Evolutionary conservation across 2,888 invertebrate genomes (phyloP), one percentile per base, ranked within the genome.

Genomic region (Syrista parreyssii): DNA sequence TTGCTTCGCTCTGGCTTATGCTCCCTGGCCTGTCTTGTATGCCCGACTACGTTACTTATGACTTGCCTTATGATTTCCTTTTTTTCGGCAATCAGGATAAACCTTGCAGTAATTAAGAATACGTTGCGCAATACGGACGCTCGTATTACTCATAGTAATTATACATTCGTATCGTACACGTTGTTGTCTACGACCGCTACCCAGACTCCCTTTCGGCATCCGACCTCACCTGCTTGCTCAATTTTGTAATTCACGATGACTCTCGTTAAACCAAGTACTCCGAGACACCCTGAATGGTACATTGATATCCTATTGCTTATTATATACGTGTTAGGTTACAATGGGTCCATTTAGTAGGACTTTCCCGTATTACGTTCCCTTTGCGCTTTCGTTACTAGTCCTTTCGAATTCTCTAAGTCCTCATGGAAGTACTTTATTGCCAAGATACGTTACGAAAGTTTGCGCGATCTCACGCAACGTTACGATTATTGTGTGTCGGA

Each of bases 51-150:
- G 15, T 55, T 23, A 55, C 23, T n/a, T n/a, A n/a, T n/a, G n/a
- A 36, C 4, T 23, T 55, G 55, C 9, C 23, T 55, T 55, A 74
- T 77, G 74, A 74, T 77, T 77, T 75, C 69, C 36, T 77, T 77
- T 77, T 74, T 77, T 77, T 75, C 77, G 69, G 75, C 77, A 74
- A 77, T 74, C 74, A 69, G 75, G 74, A 77, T 77, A 77, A 77
- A 74, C 77, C 77, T 77, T 77, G 77, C 77, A n/a, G 77, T 77
- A 77, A 77, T 77, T 77, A 77, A 74, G 36, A 71, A 33, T 33
- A 71, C 30, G 15, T 71, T 71, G 12, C 33, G 23, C 30, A 31
- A 71, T 32, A 71, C 32, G 23, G 32, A 32, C 12, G 31, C 71
- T 15, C 30, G 9, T n/a, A 71, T 33, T 33, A 32, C 33, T 71